A percentile compares a stretch with the other conserved stretches of the same genome.
Conservation (phyloP, 2,113 vertebrate genomes). For the Apteryx owenii region DNA sequence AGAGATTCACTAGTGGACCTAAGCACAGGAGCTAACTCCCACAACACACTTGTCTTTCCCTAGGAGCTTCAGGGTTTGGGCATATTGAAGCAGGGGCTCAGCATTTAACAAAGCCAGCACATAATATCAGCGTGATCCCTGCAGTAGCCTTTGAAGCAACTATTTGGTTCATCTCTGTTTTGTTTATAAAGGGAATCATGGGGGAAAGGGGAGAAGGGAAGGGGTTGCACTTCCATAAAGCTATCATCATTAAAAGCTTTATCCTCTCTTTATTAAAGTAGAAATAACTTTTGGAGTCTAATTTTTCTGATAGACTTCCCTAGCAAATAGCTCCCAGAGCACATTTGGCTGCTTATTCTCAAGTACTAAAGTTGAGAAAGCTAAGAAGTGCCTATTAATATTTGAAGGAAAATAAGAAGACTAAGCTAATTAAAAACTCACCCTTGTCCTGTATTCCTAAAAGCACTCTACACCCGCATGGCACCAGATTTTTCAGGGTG, state of each 20-base stretch:
- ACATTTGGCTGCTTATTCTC: neutral
- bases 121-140: neutral
- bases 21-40: neutral
- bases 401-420: constrained; percentile 6
- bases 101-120: neutral
- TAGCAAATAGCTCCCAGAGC: neutral
- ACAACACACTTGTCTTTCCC: neutral
- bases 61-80: neutral
- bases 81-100: neutral
- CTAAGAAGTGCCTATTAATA: neutral
- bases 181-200: neutral
- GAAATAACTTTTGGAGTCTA: neutral
- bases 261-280: constrained; percentile 22
- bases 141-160: neutral
- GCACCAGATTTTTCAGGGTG: neutral
- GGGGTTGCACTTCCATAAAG: neutral
- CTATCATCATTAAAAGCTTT: constrained; percentile 11
- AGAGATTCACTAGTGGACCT: neutral
- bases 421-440: constrained; percentile 27
- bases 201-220: neutral
- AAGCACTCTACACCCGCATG: neutral
- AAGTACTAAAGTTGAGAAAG: neutral
- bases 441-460: constrained; percentile 7
- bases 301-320: neutral
- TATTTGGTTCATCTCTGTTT: neutral